Conservation (phyloP, 2,797 vertebrate species). For the Sebastiscus tertius region DNA sequence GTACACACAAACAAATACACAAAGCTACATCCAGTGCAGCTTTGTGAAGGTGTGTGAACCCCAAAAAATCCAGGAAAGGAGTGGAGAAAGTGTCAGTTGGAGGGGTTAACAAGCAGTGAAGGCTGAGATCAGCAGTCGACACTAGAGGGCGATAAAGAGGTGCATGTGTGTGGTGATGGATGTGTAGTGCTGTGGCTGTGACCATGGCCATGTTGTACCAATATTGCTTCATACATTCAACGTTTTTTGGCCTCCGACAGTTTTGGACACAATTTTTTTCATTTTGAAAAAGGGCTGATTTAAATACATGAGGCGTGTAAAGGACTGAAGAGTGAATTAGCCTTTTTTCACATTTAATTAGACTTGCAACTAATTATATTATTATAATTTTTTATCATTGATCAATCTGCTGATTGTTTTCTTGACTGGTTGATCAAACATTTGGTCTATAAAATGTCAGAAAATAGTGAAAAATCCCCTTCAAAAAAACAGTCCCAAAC, state of each 20-base stretch:
- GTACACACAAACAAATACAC: neutral
- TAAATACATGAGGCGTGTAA: neutral
- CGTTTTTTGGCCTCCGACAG: neutral
- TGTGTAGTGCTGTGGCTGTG: conserved; percentile 7
- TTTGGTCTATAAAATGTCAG: neutral
- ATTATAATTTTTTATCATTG: neutral
- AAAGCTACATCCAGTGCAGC: neutral
- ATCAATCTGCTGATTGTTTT: neutral
- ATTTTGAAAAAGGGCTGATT: neutral
- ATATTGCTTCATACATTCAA: neutral
- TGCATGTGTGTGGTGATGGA: conserved; percentile 21
- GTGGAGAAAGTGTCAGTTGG: conserved; percentile 15
- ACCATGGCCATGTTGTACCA: conserved; percentile 21
- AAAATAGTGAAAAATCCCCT: neutral
- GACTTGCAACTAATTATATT: neutral
- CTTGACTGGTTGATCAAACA: neutral
- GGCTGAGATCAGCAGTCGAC: conserved; percentile 52
- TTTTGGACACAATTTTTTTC: neutral
- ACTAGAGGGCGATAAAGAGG: conserved; percentile 84
- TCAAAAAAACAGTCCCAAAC: neutral
- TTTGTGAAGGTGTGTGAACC: conserved; percentile 4
- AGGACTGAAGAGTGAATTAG: neutral
- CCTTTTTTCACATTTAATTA: neutral
- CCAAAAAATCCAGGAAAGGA: conserved; percentile 8
- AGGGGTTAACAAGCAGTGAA: conserved; percentile 51